A percentile compares a stretch with the other conserved stretches of the same genome.
Conservation (phyloP, 2,888 invertebrate genomes). For the Nemotelus pantherinus region DNA sequence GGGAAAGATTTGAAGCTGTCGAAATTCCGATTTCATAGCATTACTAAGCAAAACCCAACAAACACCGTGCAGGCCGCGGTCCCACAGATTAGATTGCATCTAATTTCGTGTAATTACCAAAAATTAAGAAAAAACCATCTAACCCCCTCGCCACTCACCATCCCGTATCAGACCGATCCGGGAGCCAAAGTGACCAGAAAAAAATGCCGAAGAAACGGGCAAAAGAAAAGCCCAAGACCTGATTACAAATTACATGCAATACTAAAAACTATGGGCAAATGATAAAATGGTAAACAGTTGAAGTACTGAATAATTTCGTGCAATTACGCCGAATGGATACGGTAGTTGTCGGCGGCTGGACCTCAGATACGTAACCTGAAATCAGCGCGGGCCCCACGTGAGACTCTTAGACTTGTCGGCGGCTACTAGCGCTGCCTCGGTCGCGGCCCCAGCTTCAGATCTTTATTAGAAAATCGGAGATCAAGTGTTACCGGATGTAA, state of each 20-base stretch:
- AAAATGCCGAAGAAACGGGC: slow-evolving; percentile 1
- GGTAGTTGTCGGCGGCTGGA: slow-evolving; percentile 32
- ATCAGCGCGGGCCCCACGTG: slow-evolving; percentile 34
- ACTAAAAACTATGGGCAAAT: slow-evolving; percentile 45
- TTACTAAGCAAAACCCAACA: slow-evolving; percentile 33
- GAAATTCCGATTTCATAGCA: slow-evolving; percentile 28
- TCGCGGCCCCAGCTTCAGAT: slow-evolving; percentile 17
- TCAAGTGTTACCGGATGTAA: slow-evolving; percentile 6
- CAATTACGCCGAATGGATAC: slow-evolving; percentile 44
- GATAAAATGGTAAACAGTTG: slow-evolving; percentile 47
- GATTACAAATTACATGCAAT: slow-evolving; percentile 43
- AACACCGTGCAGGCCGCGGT: slow-evolving; percentile 1
- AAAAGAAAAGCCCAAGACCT: slow-evolving; percentile 35
- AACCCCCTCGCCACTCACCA: not conserved
- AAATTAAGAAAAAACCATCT: slow-evolving; percentile 33
- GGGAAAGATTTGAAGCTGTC: not conserved
- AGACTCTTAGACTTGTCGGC: slow-evolving; percentile 29
- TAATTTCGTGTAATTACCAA: slow-evolving; percentile 48
- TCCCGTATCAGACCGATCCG: not conserved
- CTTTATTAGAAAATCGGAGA: slow-evolving; percentile 11
- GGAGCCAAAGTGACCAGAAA: not conserved
- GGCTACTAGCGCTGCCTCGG: not conserved
- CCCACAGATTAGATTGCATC: slow-evolving; percentile 46
- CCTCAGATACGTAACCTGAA: slow-evolving; percentile 25
- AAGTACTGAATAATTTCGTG: slow-evolving; percentile 47